These are phyloP conservation scores for Myotis brandtii DNA, from an alignment of 2,113 vertebrate species.

Conservation along the genomic window DNA sequence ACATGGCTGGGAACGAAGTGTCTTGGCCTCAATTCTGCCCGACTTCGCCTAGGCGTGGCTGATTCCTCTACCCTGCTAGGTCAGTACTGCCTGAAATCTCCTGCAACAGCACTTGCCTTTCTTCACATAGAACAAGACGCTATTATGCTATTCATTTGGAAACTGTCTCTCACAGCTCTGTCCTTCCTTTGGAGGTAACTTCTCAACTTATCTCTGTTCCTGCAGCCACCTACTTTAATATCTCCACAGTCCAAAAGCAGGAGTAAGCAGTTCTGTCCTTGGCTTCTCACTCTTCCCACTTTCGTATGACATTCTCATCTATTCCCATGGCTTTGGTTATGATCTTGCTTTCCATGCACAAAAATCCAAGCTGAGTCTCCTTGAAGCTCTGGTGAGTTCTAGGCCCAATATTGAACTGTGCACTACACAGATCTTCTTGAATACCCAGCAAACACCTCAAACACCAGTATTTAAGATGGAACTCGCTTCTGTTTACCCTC, in stretches of 20 bases:
- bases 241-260: background rate
- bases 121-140: background rate
- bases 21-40: background rate
- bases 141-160: background rate
- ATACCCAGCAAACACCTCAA: background rate
- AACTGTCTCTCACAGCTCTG: background rate
- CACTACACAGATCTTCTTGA: background rate
- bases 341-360: background rate
- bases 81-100: background rate
- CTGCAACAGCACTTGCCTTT: background rate
- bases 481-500: rapidly evolving
- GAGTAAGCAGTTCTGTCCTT: background rate
- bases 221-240: background rate
- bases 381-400: background rate
- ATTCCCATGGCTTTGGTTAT: background rate
- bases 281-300: background rate
- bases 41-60: background rate
- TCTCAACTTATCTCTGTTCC: background rate
- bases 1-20: background rate
- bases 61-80: background rate
- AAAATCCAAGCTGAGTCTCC: background rate
- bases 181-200: background rate
- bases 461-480: background rate
- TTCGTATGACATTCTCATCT: background rate
- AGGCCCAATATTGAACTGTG: background rate